Percentiles rank a stretch among this genome's conserved stretches.
These are phyloP conservation scores for Montipora capricornis DNA, from an alignment of 64 coral and sea anemone genomes.

Conservation along the genomic window DNA sequence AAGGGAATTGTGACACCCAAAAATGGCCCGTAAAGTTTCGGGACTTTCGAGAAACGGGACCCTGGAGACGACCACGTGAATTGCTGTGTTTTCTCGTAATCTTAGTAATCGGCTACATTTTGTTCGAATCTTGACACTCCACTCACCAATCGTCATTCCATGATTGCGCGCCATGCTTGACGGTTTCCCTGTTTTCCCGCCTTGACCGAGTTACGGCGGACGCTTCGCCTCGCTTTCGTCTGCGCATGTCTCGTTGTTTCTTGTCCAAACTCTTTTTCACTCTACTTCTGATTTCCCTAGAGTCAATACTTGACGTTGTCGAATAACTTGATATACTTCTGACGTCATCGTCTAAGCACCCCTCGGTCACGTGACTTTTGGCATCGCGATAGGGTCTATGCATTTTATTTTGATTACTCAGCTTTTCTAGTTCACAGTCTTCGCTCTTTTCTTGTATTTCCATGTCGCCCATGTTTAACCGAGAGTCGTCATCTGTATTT, in stretches of 20 bases:
- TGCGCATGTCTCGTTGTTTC: constrained; percentile 87
- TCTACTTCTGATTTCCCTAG: constrained; percentile 79
- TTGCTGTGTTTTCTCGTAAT: neutral
- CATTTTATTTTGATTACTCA: constrained; percentile 84
- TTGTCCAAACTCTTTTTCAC: constrained; percentile 90
- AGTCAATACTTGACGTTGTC: constrained; percentile 51
- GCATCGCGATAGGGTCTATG: constrained; percentile 83
- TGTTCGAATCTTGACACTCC: neutral
- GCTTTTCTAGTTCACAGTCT: constrained; percentile 90
- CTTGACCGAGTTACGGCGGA: constrained; percentile 78
- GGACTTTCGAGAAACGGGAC: too few species aligned
- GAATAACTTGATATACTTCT: neutral
- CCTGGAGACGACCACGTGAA: too few species aligned
- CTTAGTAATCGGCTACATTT: neutral
- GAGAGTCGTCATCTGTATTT: neutral
- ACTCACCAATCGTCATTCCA: constrained; percentile 62
- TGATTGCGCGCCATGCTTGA: constrained; percentile 78
- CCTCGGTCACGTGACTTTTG: constrained; percentile 26
- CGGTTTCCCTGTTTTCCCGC: constrained; percentile 84
- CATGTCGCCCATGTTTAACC: neutral
- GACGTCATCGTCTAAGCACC: constrained; percentile 53
- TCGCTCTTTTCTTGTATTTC: constrained; percentile 22
- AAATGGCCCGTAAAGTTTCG: too few species aligned
- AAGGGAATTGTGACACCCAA: too few species aligned
- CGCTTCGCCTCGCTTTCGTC: constrained; percentile 90